Evolutionary conservation across 2,888 invertebrate species (phyloP).

Genomic region (Tachina grossa): DNA sequence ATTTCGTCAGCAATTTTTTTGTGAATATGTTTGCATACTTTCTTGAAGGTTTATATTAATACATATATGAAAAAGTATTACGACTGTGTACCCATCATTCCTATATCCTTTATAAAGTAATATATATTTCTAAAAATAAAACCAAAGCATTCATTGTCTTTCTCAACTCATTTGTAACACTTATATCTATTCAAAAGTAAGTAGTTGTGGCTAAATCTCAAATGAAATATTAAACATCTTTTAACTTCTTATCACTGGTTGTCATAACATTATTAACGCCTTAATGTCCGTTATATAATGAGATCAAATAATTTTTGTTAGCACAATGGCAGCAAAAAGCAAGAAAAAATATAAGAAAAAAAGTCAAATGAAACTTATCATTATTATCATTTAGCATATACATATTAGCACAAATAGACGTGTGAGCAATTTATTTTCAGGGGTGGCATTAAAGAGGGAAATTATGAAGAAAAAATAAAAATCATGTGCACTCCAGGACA

Average conservation of each 20-base stretch:
- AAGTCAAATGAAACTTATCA: slow-evolving; percentile 9
- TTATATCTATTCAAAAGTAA: no score
- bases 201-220: slow-evolving; percentile 5
- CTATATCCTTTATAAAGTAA: neutral
- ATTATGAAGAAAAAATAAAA: neutral
- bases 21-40: no score
- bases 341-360: neutral
- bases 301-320: slow-evolving; percentile 10
- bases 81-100: no score
- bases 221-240: slow-evolving; percentile 59
- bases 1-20: no score
- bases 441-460: neutral
- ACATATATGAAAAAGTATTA: no score
- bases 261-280: slow-evolving; percentile 62
- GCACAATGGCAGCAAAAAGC: neutral
- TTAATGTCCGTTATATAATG: slow-evolving; percentile 40
- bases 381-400: neutral
- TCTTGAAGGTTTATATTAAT: no score
- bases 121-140: neutral
- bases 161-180: no score
- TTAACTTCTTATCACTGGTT: slow-evolving; percentile 45
- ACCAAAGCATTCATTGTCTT: no score
- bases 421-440: neutral
- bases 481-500: no score
- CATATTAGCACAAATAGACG: slow-evolving; percentile 7